Evolutionary conservation across 1,140 invertebrate species (phyloP), one percentile per base, ranked within the genome.

Genomic region (Thrips palmi): DNA sequence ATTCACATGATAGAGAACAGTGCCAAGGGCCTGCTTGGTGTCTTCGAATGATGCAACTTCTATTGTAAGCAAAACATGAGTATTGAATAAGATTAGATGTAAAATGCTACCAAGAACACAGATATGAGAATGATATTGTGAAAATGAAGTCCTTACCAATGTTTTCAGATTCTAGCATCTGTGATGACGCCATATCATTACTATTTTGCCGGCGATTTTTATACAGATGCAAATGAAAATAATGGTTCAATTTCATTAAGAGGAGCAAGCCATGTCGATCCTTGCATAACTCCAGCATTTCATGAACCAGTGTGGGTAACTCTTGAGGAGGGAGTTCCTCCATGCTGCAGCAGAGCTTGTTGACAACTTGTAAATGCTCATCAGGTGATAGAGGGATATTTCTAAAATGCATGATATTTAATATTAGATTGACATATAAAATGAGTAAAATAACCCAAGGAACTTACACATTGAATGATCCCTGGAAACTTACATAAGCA

Each of bases 241-340:
- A 66, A 35, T 50, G 49, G 20, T 50, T 47, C 10, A 66, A 46
- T 0, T 52, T 50, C 12, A 56, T 47, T 19, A 64, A 48, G 1
- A 66, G 42, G 22, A 54, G 36, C 34, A 49, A 47, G 19, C 45
- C 49, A 27, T 60, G 47, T 24, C 50, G 42, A 32, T 59, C 45
- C 34, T 48, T 47, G 21, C 52, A 60, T 2, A 66, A 45, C 40
- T 50, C 52, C 4, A 65, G 41, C 18, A 63, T 36, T 23, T 66
- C 59, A 48, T 65, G 54, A 2, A 60, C 57, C 3, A 66, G 46
- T n/a, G 62, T 57, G n/a, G 64, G 63, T 18, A 66, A 29, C 47
- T 63, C 60, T 22, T 56, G 50, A 0, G 56, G 28, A 7, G 53
- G 41, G 8, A 57, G 24, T 18, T 49, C 33, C 3, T 48, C 37